Evolutionary conservation across 2,888 invertebrate genomes (phyloP), one percentile per base, ranked within the genome.

Genomic region (Sinodicranocentrus sp.): DNA sequence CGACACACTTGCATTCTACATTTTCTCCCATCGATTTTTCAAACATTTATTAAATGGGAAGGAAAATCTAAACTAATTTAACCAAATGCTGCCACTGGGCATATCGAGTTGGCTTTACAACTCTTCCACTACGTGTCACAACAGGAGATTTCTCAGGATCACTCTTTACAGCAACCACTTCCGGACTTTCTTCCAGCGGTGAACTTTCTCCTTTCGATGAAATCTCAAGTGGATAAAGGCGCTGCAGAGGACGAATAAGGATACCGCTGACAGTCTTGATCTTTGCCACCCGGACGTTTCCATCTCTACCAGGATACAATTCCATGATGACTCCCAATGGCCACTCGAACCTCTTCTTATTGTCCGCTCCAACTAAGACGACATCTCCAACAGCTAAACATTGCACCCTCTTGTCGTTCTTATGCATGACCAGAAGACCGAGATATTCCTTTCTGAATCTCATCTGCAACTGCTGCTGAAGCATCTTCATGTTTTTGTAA

Each of bases 391-490:
- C 68, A 6, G 6, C 21, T 15, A 65, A 43, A 6, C 23, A 5
- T 21, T 19, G 23, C 5, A 8, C 17, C 0, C 23, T 23, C 19
- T 43, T 39, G 1, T 1, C 6, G 1, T 54, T 28, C 17, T 25
- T 21, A 10, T 72, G 72, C 44, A 59, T 39, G 13, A 33, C 39
- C 8, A 73, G 61, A 17, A 23, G 19, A 2, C 15, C 59, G 5
- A 73, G 15, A 13, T 73, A 73, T 19, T 73, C 73, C 48, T 73
- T 73, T 28, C 73, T 1, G 19, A 59, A 73, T 23, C 73, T 6
- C 1, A 15, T 5, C 8, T 52, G 61, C 17, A 73, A 17, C 2
- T 26, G 10, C 19, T 57, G 59, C 6, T 68, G 43, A 0, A 79
- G 6, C 0, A 44, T 21, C 44, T 71, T 59, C 2, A 43, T 6